A percentile compares a stretch with the other conserved stretches of the same genome.
phyloP scores from a whole-genome alignment of 2,888 invertebrate species.

The Synanthedon andrenaeformis region DNA sequence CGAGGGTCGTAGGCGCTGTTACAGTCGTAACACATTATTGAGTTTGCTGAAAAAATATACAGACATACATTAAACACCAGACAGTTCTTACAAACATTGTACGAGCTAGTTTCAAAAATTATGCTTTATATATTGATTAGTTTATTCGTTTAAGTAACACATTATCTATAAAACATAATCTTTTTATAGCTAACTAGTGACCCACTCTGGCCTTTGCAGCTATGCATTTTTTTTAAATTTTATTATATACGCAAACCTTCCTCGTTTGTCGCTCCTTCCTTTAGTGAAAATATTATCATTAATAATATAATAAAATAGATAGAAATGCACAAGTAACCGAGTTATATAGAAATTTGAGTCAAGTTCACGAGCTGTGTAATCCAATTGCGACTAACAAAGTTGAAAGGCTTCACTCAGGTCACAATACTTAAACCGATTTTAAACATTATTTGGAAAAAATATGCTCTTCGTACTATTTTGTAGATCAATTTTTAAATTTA shows the following conservation, averaged over 20 bases:
- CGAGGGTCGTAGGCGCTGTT: constrained; percentile 91
- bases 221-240: too few species aligned
- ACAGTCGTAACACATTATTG: constrained; percentile 88
- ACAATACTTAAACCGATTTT: neutral
- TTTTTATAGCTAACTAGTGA: too few species aligned
- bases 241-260: too few species aligned
- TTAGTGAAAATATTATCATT: too few species aligned
- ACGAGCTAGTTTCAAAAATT: constrained; percentile 5
- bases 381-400: neutral
- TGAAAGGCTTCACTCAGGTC: constrained; percentile 5
- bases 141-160: neutral
- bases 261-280: too few species aligned
- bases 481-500: too few species aligned
- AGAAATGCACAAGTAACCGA: neutral
- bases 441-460: neutral
- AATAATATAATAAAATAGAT: too few species aligned
- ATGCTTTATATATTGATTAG: neutral
- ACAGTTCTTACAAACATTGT: constrained; percentile 8
- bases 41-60: constrained; percentile 50
- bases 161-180: too few species aligned
- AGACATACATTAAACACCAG: too few species aligned
- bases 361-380: constrained; percentile 4
- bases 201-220: too few species aligned
- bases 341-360: constrained; percentile 1
- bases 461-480: neutral